Conservation (phyloP, 2,113 vertebrate species). For the Puffinus mauretanicus region DNA sequence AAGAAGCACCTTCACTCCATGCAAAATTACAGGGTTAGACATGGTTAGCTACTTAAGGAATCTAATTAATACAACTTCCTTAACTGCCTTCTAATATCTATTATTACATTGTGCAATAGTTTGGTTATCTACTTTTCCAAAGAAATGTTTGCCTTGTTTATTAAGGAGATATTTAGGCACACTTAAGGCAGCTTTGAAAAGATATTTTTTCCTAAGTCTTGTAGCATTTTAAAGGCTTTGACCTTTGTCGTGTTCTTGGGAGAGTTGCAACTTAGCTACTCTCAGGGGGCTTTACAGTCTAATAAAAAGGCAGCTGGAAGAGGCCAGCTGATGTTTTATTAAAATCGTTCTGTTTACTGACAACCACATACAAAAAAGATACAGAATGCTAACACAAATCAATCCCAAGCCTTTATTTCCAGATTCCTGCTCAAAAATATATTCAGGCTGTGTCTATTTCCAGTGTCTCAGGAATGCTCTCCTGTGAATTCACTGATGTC, state of each 20-base stretch:
- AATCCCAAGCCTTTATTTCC: not conserved
- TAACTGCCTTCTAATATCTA: constrained; percentile 67
- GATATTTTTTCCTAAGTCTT: constrained; percentile 31
- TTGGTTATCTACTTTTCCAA: constrained; percentile 63
- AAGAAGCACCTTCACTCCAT: constrained; percentile 34
- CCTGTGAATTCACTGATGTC: not conserved
- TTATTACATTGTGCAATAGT: constrained; percentile 38
- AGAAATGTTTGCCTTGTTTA: constrained; percentile 56
- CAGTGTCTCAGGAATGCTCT: not conserved
- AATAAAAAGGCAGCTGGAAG: not conserved
- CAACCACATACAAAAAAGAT: not conserved
- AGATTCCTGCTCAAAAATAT: not conserved
- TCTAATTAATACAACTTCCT: constrained; percentile 51
- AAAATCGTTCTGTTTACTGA: not conserved
- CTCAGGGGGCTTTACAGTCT: not conserved
- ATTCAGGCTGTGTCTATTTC: not conserved
- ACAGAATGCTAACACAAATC: not conserved
- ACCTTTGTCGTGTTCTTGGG: constrained; percentile 36
- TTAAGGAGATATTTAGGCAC: constrained; percentile 57
- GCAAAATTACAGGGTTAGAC: constrained; percentile 62
- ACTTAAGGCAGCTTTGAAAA: constrained; percentile 50
- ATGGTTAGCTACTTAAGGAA: constrained; percentile 55
- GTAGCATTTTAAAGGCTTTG: constrained; percentile 47
- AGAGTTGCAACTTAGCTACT: not conserved
- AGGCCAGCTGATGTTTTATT: not conserved